A percentile compares a stretch with the other conserved stretches of the same genome.
These are phyloP conservation scores for Galerucella calmariensis DNA, from an alignment of 2,888 invertebrate species.

Conservation along the genomic window DNA sequence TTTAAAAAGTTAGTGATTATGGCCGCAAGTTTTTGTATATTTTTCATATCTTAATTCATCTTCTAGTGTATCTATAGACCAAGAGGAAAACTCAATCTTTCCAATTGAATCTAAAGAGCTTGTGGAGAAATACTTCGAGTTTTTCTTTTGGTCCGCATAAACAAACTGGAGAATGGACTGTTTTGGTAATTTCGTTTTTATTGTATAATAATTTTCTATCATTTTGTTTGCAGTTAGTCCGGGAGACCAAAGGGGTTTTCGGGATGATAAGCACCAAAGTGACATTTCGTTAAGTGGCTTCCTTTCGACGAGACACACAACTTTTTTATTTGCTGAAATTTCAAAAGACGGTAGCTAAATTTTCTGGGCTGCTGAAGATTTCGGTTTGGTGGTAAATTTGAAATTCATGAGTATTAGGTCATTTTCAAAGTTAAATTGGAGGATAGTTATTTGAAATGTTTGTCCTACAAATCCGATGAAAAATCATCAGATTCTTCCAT, in stretches of 20 bases:
- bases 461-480: constrained; percentile 3
- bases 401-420: neutral
- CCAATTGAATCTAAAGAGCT: neutral
- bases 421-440: constrained; percentile 4
- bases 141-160: too few species aligned
- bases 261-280: neutral
- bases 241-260: neutral
- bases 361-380: too few species aligned
- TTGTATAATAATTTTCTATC: neutral
- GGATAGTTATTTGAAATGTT: neutral
- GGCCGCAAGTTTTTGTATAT: neutral
- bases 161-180: neutral
- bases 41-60: neutral
- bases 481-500: neutral
- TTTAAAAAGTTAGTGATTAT: neutral
- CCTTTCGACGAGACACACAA: neutral
- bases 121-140: neutral
- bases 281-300: neutral
- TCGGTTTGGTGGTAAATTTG: too few species aligned
- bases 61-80: too few species aligned
- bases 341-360: too few species aligned
- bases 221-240: neutral
- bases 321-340: too few species aligned
- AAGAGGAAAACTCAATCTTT: neutral
- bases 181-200: neutral